phyloP scores from a whole-genome alignment of 1,140 invertebrate species.

The Meloidogyne chitwoodi region DNA sequence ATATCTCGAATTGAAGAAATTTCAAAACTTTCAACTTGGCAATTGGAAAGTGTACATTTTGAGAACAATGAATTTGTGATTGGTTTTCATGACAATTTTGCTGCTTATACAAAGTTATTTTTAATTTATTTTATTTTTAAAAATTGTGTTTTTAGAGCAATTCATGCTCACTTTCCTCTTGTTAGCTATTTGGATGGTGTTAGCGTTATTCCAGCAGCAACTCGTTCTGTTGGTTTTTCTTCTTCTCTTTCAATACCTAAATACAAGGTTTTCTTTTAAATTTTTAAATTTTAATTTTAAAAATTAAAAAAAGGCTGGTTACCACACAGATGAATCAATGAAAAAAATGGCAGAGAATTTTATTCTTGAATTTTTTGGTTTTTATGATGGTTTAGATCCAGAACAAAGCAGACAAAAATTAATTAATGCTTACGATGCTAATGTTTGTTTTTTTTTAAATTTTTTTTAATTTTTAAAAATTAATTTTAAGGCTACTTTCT shows the following conservation, averaged over 20 bases:
- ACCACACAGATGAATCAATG: constrained; percentile 18
- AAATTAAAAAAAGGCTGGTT: constrained; percentile 22
- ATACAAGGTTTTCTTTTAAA: constrained; percentile 1
- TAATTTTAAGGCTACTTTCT: constrained; percentile 39
- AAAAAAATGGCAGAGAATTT: constrained; percentile 33
- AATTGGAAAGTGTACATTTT: constrained; percentile 32
- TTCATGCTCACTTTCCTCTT: constrained; percentile 37
- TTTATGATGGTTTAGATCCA: constrained; percentile 34
- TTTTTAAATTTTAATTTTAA: not conserved
- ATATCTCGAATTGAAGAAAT: constrained; percentile 29
- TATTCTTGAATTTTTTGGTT: constrained; percentile 26
- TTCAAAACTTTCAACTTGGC: constrained; percentile 22
- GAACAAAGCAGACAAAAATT: constrained; percentile 31
- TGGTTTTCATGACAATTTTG: not conserved
- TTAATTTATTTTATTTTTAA: not conserved
- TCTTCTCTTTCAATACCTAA: not conserved
- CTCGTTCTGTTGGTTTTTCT: not conserved
- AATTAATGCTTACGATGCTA: constrained; percentile 36
- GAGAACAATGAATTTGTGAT: constrained; percentile 34
- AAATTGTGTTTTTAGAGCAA: constrained; percentile 29
- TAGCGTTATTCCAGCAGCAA: not conserved
- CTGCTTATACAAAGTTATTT: constrained; percentile 8
- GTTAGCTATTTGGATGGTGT: constrained; percentile 36
- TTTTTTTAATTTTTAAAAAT: constrained; percentile 9
- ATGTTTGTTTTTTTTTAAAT: constrained; percentile 18